Evolutionary conservation across 2,797 vertebrate species (phyloP).

Genomic region (Paedocypris micromegethes): DNA sequence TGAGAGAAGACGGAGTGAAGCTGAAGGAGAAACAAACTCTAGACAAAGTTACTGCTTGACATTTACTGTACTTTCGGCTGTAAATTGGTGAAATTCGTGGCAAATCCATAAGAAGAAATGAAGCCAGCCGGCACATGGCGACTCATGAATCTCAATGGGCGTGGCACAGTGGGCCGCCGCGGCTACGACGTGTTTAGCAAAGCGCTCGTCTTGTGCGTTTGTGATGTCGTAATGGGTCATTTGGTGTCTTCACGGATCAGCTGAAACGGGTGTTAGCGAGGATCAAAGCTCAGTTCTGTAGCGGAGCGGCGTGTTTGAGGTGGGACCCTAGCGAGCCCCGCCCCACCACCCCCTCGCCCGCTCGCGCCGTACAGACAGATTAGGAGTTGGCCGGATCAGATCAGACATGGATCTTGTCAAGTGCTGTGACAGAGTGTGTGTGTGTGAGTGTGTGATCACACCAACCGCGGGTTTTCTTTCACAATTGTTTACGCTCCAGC

Average conservation of each 20-base stretch:
- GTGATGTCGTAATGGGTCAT: conserved; percentile 36
- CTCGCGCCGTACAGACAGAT: conserved; percentile 37
- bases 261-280: conserved; percentile 29
- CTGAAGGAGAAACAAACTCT: no score
- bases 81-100: no score
- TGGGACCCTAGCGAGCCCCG: not conserved
- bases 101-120: conserved; percentile 13
- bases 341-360: conserved; percentile 1
- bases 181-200: not conserved
- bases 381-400: conserved; percentile 41
- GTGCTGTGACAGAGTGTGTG: conserved; percentile 24
- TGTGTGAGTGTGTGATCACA: conserved; percentile 41
- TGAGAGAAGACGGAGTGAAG: no score
- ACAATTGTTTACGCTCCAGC: conserved; percentile 44
- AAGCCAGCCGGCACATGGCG: conserved; percentile 16
- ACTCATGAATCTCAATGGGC: conserved; percentile 42
- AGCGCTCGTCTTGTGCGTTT: conserved; percentile 27
- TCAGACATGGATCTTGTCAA: conserved; percentile 48
- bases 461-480: conserved; percentile 33
- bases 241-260: conserved; percentile 35
- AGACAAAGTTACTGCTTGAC: no score
- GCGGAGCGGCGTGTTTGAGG: conserved; percentile 1
- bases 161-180: not conserved
- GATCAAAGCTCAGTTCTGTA: conserved; percentile 40
- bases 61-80: no score